Conservation (phyloP, 2,888 invertebrate species). For the Orthosia cruda region DNA sequence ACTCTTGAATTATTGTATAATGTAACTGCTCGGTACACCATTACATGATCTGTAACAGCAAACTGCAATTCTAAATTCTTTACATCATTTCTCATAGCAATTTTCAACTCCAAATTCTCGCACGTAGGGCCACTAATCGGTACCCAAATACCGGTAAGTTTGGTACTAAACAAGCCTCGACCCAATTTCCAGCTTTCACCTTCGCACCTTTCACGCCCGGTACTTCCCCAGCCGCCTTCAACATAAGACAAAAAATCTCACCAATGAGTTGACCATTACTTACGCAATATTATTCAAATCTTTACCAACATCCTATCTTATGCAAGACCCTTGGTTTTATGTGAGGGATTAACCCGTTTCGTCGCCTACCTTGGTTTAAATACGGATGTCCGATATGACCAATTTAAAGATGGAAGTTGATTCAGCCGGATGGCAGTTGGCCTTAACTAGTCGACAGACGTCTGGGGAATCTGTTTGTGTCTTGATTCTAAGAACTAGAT, state of each 20-base stretch:
- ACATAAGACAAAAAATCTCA: conserved; percentile 2
- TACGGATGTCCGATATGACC: conserved; percentile 56
- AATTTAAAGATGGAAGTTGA: conserved; percentile 54
- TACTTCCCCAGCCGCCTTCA: conserved; percentile 42
- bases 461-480: conserved; percentile 20
- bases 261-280: conserved; percentile 14
- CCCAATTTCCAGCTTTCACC: conserved; percentile 47
- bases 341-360: conserved; percentile 26
- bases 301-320: conserved; percentile 27
- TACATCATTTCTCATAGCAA: not conserved
- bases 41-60: not conserved
- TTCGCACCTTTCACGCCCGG: conserved; percentile 54
- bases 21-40: not conserved
- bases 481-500: conserved; percentile 1
- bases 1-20: not conserved
- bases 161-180: conserved; percentile 23
- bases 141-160: conserved; percentile 21
- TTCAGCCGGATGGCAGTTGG: conserved; percentile 41
- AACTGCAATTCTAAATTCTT: not conserved
- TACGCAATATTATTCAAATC: conserved; percentile 32
- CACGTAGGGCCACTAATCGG: conserved; percentile 36
- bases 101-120: conserved; percentile 10
- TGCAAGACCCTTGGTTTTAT: conserved; percentile 34
- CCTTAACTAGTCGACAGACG: conserved; percentile 28
- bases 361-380: conserved; percentile 52